A percentile compares a stretch with the other conserved stretches of the same genome.
Conservation (phyloP, 2,113 vertebrate genomes). For the Hippocampus zosterae region DNA sequence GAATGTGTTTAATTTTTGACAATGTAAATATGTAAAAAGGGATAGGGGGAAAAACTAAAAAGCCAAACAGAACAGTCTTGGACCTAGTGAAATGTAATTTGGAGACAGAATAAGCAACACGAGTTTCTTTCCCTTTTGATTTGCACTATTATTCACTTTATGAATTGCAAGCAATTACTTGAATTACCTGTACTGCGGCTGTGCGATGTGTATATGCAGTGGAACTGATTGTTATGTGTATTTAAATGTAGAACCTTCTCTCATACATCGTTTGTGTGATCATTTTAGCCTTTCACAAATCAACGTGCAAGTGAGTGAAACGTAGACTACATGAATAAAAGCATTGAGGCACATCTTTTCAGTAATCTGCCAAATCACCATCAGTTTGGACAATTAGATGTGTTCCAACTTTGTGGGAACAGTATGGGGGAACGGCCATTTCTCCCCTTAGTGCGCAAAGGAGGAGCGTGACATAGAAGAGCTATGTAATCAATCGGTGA, state of each 20-base stretch:
- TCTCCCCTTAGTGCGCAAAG: not conserved
- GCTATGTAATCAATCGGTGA: not conserved
- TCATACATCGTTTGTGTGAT: not conserved
- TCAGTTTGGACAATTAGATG: not conserved
- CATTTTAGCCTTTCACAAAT: not conserved
- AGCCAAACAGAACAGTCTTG: slow-evolving; percentile 11
- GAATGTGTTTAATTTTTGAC: slow-evolving; percentile 9
- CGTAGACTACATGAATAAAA: not conserved
- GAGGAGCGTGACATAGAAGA: not conserved
- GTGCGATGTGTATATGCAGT: not conserved
- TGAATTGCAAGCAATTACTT: slow-evolving; percentile 66
- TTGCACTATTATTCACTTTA: slow-evolving; percentile 77
- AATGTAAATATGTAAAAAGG: slow-evolving; percentile 2
- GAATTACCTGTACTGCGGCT: slow-evolving; percentile 43
- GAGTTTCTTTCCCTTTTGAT: slow-evolving; percentile 30
- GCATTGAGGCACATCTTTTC: not conserved
- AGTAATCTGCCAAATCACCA: not conserved
- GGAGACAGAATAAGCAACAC: slow-evolving; percentile 14
- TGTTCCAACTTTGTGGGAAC: not conserved
- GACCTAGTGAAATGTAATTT: slow-evolving; percentile 11
- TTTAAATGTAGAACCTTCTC: not conserved
- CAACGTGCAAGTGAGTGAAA: not conserved
- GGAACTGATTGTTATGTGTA: not conserved
- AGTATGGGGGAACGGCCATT: not conserved
- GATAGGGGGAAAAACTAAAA: not conserved